Percentiles rank a stretch among this genome's conserved stretches.
These are phyloP conservation scores for Rhamphomyia laevipes DNA, from an alignment of 2,888 invertebrate species.

Conservation along the genomic window DNA sequence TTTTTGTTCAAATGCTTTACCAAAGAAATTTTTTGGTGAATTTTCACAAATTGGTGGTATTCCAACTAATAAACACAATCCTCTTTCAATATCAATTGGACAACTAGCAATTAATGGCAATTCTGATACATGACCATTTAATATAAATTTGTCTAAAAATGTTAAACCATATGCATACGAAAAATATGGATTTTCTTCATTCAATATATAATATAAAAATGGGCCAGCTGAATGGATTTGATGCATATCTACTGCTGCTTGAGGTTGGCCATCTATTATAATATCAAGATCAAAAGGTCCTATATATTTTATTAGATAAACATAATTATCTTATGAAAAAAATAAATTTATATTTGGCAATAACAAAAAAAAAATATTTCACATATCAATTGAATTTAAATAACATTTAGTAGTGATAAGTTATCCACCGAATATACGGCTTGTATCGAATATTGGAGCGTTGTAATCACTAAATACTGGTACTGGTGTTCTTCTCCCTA, in stretches of 20 bases:
- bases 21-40: conserved; percentile 70
- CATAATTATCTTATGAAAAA: too few relatives aligned
- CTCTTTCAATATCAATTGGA: conserved; percentile 39
- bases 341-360: too few relatives aligned
- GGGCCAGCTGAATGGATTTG: conserved; percentile 78
- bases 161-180: conserved; percentile 54
- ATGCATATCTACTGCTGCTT: conserved; percentile 69
- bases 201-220: conserved; percentile 75
- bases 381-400: too few relatives aligned
- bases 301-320: too few relatives aligned
- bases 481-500: too few relatives aligned
- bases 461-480: too few relatives aligned
- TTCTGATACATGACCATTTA: conserved; percentile 57
- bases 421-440: too few relatives aligned
- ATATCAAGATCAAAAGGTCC: too few relatives aligned
- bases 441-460: too few relatives aligned
- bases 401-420: too few relatives aligned
- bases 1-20: conserved; percentile 84
- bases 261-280: too few relatives aligned
- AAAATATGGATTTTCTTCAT: conserved; percentile 54
- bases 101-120: conserved; percentile 63
- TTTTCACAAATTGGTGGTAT: conserved; percentile 65
- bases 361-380: too few relatives aligned
- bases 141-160: conserved; percentile 57
- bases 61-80: conserved; percentile 57